A percentile compares a stretch with the other conserved stretches of the same genome.
Evolutionary conservation across 2,113 vertebrate species (phyloP).

Genomic region (Steatornis caripensis): DNA sequence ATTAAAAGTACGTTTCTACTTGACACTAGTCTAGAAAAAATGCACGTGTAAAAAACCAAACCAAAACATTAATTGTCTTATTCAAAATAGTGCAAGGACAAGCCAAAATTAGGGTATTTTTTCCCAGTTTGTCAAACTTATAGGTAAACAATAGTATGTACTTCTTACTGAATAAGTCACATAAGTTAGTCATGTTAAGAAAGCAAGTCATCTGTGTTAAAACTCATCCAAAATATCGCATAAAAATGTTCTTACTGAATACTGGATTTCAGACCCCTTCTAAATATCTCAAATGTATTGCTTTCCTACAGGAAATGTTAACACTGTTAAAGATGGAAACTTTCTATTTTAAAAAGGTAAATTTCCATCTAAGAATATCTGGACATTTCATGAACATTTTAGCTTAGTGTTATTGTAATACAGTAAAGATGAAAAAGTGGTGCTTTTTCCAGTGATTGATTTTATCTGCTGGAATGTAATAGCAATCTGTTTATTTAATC

Average conservation of each 20-base stretch:
- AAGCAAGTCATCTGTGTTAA: not conserved
- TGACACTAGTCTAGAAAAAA: not conserved
- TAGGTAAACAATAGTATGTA: not conserved
- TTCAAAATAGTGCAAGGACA: not conserved
- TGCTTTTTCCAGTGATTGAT: not conserved
- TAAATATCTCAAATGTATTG: not conserved
- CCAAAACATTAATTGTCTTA: not conserved
- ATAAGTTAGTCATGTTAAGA: not conserved
- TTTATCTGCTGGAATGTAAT: conserved; percentile 20
- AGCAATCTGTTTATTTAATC: conserved; percentile 40
- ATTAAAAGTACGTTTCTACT: not conserved
- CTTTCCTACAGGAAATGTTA: not conserved
- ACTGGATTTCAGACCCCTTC: not conserved
- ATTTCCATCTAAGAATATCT: not conserved
- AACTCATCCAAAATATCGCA: not conserved
- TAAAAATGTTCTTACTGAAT: not conserved
- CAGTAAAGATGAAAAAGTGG: not conserved
- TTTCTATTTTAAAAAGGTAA: not conserved
- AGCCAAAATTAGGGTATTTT: not conserved
- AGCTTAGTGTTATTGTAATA: not conserved
- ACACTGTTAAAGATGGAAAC: not conserved
- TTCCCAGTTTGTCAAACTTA: not conserved
- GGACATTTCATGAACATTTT: not conserved
- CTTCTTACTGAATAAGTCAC: not conserved
- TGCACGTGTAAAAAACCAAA: not conserved